phyloP scores from a whole-genome alignment of 2,113 vertebrate genomes.

The Atherinomorus stipes region DNA sequence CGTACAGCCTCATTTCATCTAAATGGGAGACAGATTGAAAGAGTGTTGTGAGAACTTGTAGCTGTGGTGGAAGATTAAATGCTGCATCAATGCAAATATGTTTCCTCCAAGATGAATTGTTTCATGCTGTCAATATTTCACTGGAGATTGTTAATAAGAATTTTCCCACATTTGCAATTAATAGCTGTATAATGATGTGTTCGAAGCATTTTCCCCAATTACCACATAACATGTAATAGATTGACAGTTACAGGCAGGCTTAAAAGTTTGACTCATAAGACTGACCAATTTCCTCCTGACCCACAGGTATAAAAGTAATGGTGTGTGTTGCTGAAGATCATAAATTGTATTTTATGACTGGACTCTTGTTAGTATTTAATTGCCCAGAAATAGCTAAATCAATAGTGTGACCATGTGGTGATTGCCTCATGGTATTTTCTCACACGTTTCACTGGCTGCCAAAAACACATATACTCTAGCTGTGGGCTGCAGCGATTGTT shows the following conservation, averaged over 20 bases:
- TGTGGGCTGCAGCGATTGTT: constrained; percentile 32
- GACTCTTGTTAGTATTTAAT: constrained; percentile 40
- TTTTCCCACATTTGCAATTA: not conserved
- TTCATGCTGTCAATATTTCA: not conserved
- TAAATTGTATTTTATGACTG: constrained; percentile 23
- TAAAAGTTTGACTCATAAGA: constrained; percentile 10
- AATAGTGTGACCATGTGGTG: constrained; percentile 35
- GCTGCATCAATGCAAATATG: not conserved
- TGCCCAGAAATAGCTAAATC: constrained; percentile 50
- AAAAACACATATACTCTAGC: constrained; percentile 12
- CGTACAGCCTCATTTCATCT: not conserved
- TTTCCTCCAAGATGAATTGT: not conserved
- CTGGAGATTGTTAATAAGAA: not conserved
- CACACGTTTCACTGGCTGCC: constrained; percentile 42
- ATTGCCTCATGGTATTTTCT: constrained; percentile 37
- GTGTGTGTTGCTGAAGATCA: constrained; percentile 1
- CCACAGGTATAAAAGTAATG: not conserved
- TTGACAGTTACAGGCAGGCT: not conserved
- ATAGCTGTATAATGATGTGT: not conserved
- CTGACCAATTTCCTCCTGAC: not conserved
- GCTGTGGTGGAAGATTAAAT: constrained; percentile 13
- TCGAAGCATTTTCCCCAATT: not conserved
- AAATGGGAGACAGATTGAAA: constrained; percentile 9
- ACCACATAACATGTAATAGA: not conserved
- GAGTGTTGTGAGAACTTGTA: constrained; percentile 23